Base-by-base conservation (phyloP, 2,888 invertebrate species). In the Hyppa rectilinea region DNA sequence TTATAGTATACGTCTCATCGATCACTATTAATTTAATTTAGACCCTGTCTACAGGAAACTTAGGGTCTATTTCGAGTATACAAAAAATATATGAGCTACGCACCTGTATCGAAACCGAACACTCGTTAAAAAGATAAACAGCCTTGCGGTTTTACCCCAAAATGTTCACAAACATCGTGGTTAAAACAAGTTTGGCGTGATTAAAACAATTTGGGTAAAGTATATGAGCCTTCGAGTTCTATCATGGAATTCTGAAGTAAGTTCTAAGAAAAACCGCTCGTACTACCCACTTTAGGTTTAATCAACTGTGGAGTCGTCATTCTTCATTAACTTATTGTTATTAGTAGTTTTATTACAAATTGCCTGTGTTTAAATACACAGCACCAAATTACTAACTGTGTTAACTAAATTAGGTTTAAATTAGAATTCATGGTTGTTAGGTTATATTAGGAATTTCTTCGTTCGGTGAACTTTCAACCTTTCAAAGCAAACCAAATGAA, bases 51-150 rank as follows among this genome's bases (percentile, higher is more conserved):
- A 50, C 75, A 45, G 52, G 52, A 53, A 56, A 70, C 38, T 56
- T 83, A 70, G 52, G 52, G 12, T 31, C 40, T 53, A 61, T 50
- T 45, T 59, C 62, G 40, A 74, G 52, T 34, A 61, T 59, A 78
- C 26, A 62, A 68, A 67, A 75, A 66, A 82, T 68, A 79, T 75
- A 71, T 75, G 67, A 66, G 49, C 38, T 56, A 82, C 60, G 45
- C 47, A 68, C 60, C 60, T 67, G 52, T 70, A 67, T 73, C 26
- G 59, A 64, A 68, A 61, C 62, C 65, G 66, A 80, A 78, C 81
- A 82, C 83, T 83, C 83, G 78, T 85, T 87, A 85, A 80, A 73
- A 84, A 88, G 84, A 87, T 84, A 85, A 85, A 88, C 84, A 84
- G 79, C 77, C 69, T 76, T 75, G 87, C 75, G 85, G 83, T 84